A percentile compares a stretch with the other conserved stretches of the same genome.
These are phyloP conservation scores for Eutrigla gurnardus DNA, from an alignment of 2,797 vertebrate genomes.

Conservation along the genomic window DNA sequence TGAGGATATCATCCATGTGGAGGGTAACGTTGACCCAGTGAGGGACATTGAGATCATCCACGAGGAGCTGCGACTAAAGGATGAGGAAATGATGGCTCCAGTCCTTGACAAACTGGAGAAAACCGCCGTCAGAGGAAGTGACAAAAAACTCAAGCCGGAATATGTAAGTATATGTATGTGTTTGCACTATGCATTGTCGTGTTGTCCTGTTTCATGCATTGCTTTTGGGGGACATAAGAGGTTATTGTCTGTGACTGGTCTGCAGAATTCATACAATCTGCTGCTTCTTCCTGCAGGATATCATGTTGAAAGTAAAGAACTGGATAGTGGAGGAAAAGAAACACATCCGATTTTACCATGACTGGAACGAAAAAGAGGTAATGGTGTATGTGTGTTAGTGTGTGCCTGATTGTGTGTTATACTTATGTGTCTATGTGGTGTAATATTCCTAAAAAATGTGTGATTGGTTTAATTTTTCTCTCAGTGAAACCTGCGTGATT, in stretches of 20 bases:
- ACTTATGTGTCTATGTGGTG: not conserved
- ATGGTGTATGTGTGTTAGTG: slow-evolving; percentile 30
- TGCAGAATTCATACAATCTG: not conserved
- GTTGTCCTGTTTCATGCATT: not conserved
- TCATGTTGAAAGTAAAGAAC: slow-evolving; percentile 95
- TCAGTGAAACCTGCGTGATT: too few species aligned
- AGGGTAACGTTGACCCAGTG: slow-evolving; percentile 96
- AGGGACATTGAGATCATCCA: slow-evolving; percentile 89
- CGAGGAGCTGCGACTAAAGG: slow-evolving; percentile 96
- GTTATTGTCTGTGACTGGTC: not conserved
- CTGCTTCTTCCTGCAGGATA: slow-evolving; percentile 87
- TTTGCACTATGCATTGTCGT: not conserved
- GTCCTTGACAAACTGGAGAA: slow-evolving; percentile 98
- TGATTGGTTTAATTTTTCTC: not conserved
- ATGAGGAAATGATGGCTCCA: slow-evolving; percentile 93
- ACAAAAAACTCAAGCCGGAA: slow-evolving; percentile 99
- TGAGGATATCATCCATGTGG: slow-evolving; percentile 97
- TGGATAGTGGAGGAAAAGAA: slow-evolving; percentile 98
- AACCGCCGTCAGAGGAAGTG: slow-evolving; percentile 93
- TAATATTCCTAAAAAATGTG: not conserved
- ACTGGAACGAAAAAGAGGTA: slow-evolving; percentile 99
- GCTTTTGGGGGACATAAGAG: not conserved
- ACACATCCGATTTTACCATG: slow-evolving; percentile 92
- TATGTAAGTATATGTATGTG: slow-evolving; percentile 89
- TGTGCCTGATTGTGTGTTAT: not conserved